These are phyloP conservation scores for Limanda limanda DNA, from an alignment of 2,113 vertebrate genomes.

Conservation along the genomic window DNA sequence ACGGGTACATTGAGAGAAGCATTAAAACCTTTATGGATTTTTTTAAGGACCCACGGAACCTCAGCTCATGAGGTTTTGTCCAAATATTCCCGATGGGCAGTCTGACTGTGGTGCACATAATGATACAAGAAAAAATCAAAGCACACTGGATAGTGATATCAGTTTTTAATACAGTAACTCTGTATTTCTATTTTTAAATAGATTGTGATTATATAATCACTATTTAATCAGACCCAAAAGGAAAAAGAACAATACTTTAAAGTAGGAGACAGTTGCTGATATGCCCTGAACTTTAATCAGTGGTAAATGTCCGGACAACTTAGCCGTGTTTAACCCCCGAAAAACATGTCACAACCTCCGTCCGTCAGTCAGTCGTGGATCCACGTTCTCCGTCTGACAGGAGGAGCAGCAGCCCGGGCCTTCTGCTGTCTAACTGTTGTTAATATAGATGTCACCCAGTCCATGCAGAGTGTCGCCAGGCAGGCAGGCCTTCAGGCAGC, in stretches of 20 bases:
- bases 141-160: too few species aligned
- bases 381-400: slow-evolving; percentile 28
- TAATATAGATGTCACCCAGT: slow-evolving; percentile 73
- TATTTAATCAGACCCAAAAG: slow-evolving; percentile 5
- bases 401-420: slow-evolving; percentile 40
- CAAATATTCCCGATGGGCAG: too few species aligned
- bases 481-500: slow-evolving; percentile 67
- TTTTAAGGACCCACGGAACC: neutral
- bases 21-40: neutral
- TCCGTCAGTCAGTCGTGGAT: slow-evolving; percentile 15
- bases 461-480: slow-evolving; percentile 59
- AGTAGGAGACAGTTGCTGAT: slow-evolving; percentile 6
- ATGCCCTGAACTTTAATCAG: neutral
- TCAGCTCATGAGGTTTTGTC: too few species aligned
- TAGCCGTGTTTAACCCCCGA: slow-evolving; percentile 19
- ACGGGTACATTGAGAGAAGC: neutral
- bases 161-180: neutral
- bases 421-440: slow-evolving; percentile 39
- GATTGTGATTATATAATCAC: slow-evolving; percentile 21
- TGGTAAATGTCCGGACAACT: slow-evolving; percentile 1
- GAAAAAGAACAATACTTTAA: neutral
- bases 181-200: slow-evolving; percentile 2
- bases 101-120: neutral
- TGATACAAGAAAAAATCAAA: neutral
- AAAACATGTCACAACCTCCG: slow-evolving; percentile 30